Base-by-base conservation (phyloP, 2,888 invertebrate species). In the Poecilus cupreus region DNA sequence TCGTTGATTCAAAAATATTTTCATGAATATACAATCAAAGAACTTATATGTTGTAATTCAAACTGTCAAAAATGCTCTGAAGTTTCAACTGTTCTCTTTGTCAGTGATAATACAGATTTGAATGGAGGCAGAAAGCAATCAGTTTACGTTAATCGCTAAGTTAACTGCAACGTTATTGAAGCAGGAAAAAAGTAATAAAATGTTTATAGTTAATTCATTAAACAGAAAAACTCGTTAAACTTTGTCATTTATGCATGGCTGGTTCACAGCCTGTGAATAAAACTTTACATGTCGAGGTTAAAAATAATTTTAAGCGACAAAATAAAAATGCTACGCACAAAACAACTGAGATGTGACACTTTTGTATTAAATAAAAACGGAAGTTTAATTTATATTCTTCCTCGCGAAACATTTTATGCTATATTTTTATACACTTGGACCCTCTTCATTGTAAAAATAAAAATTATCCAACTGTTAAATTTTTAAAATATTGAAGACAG, bases 161-260 rank as follows among this genome's bases (percentile, higher is more conserved):
- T 72, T 70, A 70, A 72, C 20, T 22, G 46, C 22, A 13, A 5
- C 24, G 72, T 72, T 72, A 72, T 72, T 49, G 46, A 72, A 11
- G 16, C 72, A 72, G 39, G 75, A 76, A 76, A 76, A 76, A 76
- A 57, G 76, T 54, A 16, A 76, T 76, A 76, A 76, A 76, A 76
- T 57, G 76, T 76, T 76, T 76, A 76, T 76, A 54, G 57, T 76
- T 76, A 54, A 76, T 76, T 76, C 72, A 76, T 54, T 76, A 54
- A 57, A 76, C 32, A 54, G 37, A 75, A 75, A 74, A 75, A 75
- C 75, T 75, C 75, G 43, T 75, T 54, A 75, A 75, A 54, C 54
- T 54, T 54, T 54, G 32, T 75, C 75, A 54, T 51, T 54, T 54
- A 54, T 51, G 75, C 54, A 32, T 75, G 51, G 26, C 51, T 75